These are phyloP conservation scores for Arvicanthis niloticus DNA, from an alignment of 2,113 vertebrate species.

Conservation along the genomic window DNA sequence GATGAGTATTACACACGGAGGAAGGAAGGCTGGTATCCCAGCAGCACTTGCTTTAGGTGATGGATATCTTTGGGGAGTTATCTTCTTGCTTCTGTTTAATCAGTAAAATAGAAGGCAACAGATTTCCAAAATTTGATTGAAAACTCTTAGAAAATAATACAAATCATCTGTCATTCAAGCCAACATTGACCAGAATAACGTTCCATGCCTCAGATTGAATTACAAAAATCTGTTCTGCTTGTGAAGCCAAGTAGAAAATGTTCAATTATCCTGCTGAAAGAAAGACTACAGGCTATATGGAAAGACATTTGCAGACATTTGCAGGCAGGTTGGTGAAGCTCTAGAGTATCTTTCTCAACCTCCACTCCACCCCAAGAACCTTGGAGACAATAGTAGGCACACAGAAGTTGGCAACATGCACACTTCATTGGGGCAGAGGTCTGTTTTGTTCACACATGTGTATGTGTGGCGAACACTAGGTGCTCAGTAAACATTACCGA, in stretches of 20 bases:
- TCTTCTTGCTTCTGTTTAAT: conserved; percentile 38
- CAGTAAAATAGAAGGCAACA: conserved; percentile 14
- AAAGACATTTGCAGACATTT: neutral
- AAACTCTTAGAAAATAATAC: conserved; percentile 57
- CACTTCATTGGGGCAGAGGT: neutral
- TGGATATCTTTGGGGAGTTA: neutral
- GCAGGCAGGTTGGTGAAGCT: neutral
- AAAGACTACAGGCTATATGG: neutral
- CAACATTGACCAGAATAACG: conserved; percentile 43
- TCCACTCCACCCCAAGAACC: too few relatives aligned
- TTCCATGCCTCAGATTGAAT: conserved; percentile 5
- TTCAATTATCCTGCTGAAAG: conserved; percentile 4
- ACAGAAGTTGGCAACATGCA: neutral
- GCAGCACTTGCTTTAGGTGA: neutral
- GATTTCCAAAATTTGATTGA: conserved; percentile 51
- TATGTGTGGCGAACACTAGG: neutral
- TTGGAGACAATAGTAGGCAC: neutral
- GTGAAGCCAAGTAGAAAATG: conserved; percentile 49
- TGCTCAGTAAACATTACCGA: conserved; percentile 17
- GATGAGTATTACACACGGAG: neutral
- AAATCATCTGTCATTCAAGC: conserved; percentile 51
- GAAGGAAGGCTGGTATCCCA: neutral
- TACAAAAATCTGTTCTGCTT: conserved; percentile 49
- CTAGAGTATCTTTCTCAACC: neutral
- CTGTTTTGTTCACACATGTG: neutral